A percentile compares a stretch with the other conserved stretches of the same genome.
Evolutionary conservation across 2,888 invertebrate genomes (phyloP).

Genomic region (Cactoblastis cactorum): DNA sequence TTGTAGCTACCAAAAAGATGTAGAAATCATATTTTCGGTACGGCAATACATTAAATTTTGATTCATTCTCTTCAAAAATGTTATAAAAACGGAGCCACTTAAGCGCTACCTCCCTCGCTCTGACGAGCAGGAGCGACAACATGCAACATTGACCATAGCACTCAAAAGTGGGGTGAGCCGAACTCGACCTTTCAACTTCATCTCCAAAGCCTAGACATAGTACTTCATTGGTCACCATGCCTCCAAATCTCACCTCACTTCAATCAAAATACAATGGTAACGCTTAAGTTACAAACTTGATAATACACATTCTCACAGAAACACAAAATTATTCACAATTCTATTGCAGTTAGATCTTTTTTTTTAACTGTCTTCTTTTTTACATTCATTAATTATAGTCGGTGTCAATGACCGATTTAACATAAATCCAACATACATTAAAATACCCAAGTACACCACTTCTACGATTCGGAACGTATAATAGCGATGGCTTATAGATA

Average conservation of each 20-base stretch:
- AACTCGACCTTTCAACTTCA: neutral
- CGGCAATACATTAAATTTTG: neutral
- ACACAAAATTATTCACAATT: neutral
- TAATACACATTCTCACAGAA: neutral
- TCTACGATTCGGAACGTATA: slow-evolving; percentile 40
- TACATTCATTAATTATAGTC: neutral
- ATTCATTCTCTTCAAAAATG: neutral
- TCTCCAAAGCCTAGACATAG: neutral
- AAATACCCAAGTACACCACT: slow-evolving; percentile 18
- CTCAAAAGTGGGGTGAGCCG: neutral
- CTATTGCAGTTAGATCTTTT: neutral
- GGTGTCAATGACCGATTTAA: neutral
- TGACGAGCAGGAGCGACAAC: no score
- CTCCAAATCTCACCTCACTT: neutral
- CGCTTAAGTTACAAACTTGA: neutral
- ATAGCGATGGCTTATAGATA: slow-evolving; percentile 33
- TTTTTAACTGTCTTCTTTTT: neutral
- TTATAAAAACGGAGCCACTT: no score
- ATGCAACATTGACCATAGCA: no score
- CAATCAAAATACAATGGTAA: neutral
- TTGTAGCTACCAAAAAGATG: neutral
- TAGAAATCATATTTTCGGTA: neutral
- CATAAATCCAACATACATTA: neutral
- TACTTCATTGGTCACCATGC: neutral
- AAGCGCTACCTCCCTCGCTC: no score